phyloP scores from a whole-genome alignment of 2,797 vertebrate species.

The Percopsis omiscomaycus region DNA sequence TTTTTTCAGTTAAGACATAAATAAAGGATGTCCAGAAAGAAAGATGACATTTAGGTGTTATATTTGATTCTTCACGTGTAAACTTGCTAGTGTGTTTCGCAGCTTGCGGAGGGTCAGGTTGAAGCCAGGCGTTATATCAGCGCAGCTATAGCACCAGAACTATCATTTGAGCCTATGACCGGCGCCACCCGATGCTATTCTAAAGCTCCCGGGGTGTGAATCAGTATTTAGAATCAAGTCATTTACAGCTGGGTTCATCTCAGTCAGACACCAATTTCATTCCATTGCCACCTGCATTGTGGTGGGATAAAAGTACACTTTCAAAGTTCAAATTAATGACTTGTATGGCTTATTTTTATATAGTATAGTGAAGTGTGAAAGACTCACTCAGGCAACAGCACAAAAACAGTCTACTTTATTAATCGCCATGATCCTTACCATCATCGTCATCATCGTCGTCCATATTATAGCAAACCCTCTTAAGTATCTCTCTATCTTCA shows the following conservation, averaged over 20 bases:
- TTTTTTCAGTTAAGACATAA: background rate
- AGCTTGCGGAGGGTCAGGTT: slow-evolving; percentile 19
- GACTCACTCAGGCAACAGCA: slow-evolving; percentile 2
- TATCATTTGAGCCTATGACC: slow-evolving; percentile 44
- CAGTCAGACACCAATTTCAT: slow-evolving; percentile 40
- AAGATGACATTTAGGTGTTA: too few species aligned
- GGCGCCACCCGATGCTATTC: slow-evolving; percentile 48
- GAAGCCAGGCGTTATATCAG: slow-evolving; percentile 15
- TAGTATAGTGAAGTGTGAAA: background rate
- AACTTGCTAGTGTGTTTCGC: slow-evolving; percentile 20
- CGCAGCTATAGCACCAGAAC: background rate
- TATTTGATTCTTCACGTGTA: too few species aligned
- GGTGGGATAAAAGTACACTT: slow-evolving; percentile 49
- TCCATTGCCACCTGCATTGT: slow-evolving; percentile 61
- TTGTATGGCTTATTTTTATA: background rate
- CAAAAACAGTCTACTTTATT: slow-evolving; percentile 49
- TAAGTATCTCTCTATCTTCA: too few species aligned
- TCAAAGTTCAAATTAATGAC: too few species aligned
- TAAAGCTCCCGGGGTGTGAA: slow-evolving; percentile 39
- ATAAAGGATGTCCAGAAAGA: background rate
- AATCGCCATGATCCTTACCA: slow-evolving; percentile 34
- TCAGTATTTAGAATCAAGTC: slow-evolving; percentile 43
- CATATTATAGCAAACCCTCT: too few species aligned
- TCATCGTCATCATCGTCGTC: slow-evolving; percentile 10
- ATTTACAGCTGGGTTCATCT: slow-evolving; percentile 32